These are phyloP conservation scores for Trichomalopsis sarcophagae DNA, from an alignment of 1,140 invertebrate genomes.

Conservation along the genomic window DNA sequence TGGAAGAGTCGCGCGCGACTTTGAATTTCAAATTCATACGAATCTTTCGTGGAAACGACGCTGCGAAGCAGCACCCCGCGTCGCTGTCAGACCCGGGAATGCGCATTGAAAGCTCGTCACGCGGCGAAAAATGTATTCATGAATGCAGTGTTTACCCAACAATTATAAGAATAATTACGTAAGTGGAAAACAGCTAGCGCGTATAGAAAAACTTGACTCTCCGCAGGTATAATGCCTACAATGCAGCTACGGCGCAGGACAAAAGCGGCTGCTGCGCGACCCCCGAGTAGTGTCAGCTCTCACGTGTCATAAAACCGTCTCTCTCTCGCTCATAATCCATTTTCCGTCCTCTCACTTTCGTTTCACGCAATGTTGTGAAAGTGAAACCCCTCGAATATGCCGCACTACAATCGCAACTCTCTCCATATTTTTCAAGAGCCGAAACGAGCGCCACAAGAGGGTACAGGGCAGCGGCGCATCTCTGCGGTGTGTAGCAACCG, in stretches of 20 bases:
- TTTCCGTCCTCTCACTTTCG: slow-evolving; percentile 3
- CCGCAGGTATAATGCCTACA: no score
- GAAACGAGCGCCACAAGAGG: not conserved
- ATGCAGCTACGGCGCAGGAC: no score
- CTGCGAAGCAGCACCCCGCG: not conserved
- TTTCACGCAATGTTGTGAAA: slow-evolving; percentile 10
- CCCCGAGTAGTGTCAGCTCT: not conserved
- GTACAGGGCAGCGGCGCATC: not conserved
- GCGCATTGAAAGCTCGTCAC: not conserved
- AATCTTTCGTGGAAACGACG: not conserved
- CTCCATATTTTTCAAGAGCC: not conserved
- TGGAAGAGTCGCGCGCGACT: not conserved
- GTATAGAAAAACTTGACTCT: not conserved
- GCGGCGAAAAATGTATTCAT: not conserved
- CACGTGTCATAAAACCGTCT: not conserved
- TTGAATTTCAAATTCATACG: not conserved
- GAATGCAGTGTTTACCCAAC: not conserved
- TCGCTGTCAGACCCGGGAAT: not conserved
- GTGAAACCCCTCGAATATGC: slow-evolving; percentile 11
- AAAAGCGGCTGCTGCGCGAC: no score
- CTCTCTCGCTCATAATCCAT: not conserved
- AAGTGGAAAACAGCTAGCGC: not conserved
- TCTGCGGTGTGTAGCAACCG: not conserved
- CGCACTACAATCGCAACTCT: not conserved
- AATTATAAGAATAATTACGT: not conserved